Base-by-base conservation (phyloP, 92 coral and sea anemone species). In the Parazoanthus swiftii region DNA sequence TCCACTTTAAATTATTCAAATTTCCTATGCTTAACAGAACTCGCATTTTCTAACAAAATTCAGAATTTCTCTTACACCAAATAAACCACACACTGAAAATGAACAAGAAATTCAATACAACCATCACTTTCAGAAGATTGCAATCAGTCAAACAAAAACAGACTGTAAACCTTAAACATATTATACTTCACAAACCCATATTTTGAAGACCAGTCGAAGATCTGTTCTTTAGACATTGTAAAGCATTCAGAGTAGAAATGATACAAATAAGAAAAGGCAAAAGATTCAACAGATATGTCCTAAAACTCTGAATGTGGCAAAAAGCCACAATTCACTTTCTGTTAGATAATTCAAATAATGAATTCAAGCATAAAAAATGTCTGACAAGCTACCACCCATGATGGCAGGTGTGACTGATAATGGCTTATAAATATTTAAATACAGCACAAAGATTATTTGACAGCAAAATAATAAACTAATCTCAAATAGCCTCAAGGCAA, bases 331-430 rank as follows among this genome's bases (percentile, higher is more conserved):
- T 81, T 66, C 74, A 29, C 68, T 16, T 26, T 84, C 37, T 84
- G 36, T 72, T 65, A 18, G 72, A 26, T 29, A 63, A 81, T 81
- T 37, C 29, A 70, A 84, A 23, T 14, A 29, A 33, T 70, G 87
- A 48, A 29, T 84, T 72, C 46, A 71, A 70, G 35, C 59, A 44
- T 6, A 10, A 14, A 83, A 84, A 71, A 48, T 84, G 68, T 70
- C 50, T 46, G 42, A 39, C 42, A 39, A 50, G 79, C 46, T 44
- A 15, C 87, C 87, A 84, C 79, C 77, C 79, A 14, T 35, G 59
- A 54, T 54, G 87, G 77, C 87, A 84, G 87, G 87, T 84, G 87
- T 25, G 71, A 63, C 65, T 84, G 6, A 44, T 81, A 84, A 44
- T 23, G 29, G 43, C n/a, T 71, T 10, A 84, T 84, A 25, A 84